Conservation (phyloP, 2,888 invertebrate species). For the Synergus laeviventris region DNA sequence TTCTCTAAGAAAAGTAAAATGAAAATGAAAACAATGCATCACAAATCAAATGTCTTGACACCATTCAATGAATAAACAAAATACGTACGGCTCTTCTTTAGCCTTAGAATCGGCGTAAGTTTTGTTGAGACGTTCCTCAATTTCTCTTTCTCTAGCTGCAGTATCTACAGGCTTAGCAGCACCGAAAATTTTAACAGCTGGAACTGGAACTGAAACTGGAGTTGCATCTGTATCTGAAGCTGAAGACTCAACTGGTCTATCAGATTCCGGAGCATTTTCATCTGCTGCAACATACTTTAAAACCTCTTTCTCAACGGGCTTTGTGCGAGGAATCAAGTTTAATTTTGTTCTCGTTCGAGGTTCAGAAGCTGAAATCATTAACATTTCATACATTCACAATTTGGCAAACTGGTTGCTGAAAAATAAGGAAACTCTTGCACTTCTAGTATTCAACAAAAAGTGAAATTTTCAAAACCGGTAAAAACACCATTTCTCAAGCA, state of each 20-base stretch:
- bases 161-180: conserved; percentile 97
- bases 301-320: conserved; percentile 80
- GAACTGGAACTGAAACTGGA: conserved; percentile 77
- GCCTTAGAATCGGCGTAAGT: conserved; percentile 64
- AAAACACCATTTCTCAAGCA: not conserved
- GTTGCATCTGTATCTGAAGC: conserved; percentile 62
- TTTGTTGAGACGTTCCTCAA: conserved; percentile 90
- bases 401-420: not conserved
- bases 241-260: not conserved
- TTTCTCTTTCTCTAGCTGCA: conserved; percentile 91
- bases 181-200: conserved; percentile 91
- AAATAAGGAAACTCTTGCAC: not conserved
- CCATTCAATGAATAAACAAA: not conserved
- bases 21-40: not conserved
- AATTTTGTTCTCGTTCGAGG: conserved; percentile 87
- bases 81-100: conserved; percentile 66
- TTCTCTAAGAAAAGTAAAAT: conserved; percentile 52
- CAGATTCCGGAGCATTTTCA: conserved; percentile 54
- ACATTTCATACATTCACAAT: conserved; percentile 18
- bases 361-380: conserved; percentile 71
- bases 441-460: not conserved
- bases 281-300: conserved; percentile 54
- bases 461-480: not conserved
- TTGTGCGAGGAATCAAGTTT: conserved; percentile 87
- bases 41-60: not conserved